A percentile compares a stretch with the other conserved stretches of the same genome.
phyloP scores from a whole-genome alignment of 2,888 invertebrate species.

The Drosophila picticornis region DNA sequence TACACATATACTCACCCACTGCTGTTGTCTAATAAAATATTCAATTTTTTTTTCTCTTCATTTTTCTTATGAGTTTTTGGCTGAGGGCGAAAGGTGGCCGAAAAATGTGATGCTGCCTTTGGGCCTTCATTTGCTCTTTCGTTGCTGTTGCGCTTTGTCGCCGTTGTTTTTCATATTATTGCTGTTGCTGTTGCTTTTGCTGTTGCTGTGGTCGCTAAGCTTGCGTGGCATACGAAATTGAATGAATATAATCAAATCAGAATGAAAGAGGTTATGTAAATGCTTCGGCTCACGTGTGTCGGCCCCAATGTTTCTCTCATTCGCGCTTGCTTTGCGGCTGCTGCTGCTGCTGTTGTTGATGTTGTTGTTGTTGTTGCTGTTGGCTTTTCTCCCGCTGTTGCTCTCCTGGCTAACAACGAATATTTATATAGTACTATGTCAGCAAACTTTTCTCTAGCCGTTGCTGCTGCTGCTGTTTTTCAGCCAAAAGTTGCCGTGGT shows the following conservation, averaged over 20 bases:
- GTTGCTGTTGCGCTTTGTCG: constrained; percentile 45
- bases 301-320: constrained; percentile 9
- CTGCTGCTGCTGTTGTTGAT: neutral
- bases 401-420: constrained; percentile 2
- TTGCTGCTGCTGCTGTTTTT: constrained; percentile 16
- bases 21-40: constrained; percentile 52
- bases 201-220: constrained; percentile 23
- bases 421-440: constrained; percentile 6
- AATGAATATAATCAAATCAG: constrained; percentile 76
- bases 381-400: neutral
- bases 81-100: constrained; percentile 37
- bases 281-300: constrained; percentile 45
- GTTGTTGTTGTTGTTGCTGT: neutral
- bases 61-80: neutral
- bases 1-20: neutral
- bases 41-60: constrained; percentile 31
- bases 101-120: constrained; percentile 28
- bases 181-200: constrained; percentile 3
- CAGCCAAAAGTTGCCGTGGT: constrained; percentile 21
- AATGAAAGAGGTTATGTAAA: constrained; percentile 75
- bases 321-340: constrained; percentile 9
- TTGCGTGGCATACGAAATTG: constrained; percentile 70
- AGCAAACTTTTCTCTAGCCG: constrained; percentile 49
- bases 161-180: constrained; percentile 18
- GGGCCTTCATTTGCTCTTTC: constrained; percentile 9